Conservation (phyloP, 2,113 vertebrate species). For the Pachypanchax playfairii region DNA sequence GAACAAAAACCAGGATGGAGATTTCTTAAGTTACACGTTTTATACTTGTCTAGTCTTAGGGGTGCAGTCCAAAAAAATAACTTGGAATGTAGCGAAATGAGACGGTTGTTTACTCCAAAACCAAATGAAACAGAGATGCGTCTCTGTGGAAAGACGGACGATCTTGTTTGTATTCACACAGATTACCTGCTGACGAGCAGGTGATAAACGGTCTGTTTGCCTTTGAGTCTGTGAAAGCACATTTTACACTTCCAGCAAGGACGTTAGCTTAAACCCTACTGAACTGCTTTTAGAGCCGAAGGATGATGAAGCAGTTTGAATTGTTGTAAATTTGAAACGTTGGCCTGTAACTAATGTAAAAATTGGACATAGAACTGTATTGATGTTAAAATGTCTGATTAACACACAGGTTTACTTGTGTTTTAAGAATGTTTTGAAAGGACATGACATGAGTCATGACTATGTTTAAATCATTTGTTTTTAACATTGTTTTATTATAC, state of each 20-base stretch:
- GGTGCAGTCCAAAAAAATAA: background rate
- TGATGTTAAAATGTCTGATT: background rate
- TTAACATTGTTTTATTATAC: conserved; percentile 32
- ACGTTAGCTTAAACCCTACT: background rate
- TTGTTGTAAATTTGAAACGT: background rate
- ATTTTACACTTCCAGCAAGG: conserved; percentile 4
- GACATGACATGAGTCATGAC: background rate
- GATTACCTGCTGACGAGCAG: background rate
- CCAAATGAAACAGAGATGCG: no score
- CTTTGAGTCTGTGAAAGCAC: conserved; percentile 1
- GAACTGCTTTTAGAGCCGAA: background rate
- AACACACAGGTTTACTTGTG: background rate
- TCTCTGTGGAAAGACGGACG: no score
- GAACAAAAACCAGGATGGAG: conserved; percentile 25
- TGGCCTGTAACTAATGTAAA: background rate
- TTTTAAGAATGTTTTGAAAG: no score
- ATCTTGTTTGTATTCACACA: background rate
- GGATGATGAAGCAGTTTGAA: background rate
- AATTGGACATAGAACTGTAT: background rate
- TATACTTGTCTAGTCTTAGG: background rate
- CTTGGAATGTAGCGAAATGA: background rate
- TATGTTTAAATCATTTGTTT: conserved; percentile 72
- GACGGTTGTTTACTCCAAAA: no score
- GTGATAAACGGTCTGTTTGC: no score
- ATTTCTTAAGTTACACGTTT: conserved; percentile 53